Conservation (phyloP, 2,888 invertebrate species). For the Synergus umbraculus region DNA sequence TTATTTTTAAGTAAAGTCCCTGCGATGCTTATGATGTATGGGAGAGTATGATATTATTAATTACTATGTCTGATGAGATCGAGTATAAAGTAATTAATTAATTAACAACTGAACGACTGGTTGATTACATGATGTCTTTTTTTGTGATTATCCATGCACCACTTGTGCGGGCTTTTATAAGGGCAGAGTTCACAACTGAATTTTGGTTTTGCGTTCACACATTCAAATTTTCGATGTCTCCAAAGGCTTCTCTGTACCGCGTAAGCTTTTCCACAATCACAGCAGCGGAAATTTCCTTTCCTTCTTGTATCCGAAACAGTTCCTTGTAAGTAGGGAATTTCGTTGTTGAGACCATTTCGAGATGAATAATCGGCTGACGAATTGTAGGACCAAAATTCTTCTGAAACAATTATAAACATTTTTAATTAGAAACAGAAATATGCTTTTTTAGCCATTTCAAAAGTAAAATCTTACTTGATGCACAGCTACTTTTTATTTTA, state of each 20-base stretch:
- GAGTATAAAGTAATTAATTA: neutral
- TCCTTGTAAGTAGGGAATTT: neutral
- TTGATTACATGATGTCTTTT: conserved; percentile 61
- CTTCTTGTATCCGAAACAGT: neutral
- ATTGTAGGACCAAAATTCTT: conserved; percentile 56
- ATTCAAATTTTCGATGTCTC: conserved; percentile 73
- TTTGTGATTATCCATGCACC: conserved; percentile 71
- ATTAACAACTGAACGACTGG: neutral
- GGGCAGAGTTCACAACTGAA: conserved; percentile 66
- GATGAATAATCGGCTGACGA: conserved; percentile 4
- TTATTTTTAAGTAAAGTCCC: neutral
- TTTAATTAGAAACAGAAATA: neutral
- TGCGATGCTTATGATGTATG: neutral
- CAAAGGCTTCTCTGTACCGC: conserved; percentile 70
- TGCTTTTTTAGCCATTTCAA: neutral
- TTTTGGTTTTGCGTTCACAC: conserved; percentile 70
- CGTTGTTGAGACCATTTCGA: neutral
- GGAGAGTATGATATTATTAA: neutral
- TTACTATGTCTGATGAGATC: neutral
- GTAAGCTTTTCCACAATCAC: conserved; percentile 70
- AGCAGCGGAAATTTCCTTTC: conserved; percentile 59
- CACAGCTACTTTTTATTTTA: neutral
- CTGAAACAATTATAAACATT: conserved; percentile 57
- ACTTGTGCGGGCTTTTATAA: conserved; percentile 71
- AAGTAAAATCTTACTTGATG: neutral